phyloP scores from a whole-genome alignment of 2,888 invertebrate genomes.

The Sepiola atlantica region DNA sequence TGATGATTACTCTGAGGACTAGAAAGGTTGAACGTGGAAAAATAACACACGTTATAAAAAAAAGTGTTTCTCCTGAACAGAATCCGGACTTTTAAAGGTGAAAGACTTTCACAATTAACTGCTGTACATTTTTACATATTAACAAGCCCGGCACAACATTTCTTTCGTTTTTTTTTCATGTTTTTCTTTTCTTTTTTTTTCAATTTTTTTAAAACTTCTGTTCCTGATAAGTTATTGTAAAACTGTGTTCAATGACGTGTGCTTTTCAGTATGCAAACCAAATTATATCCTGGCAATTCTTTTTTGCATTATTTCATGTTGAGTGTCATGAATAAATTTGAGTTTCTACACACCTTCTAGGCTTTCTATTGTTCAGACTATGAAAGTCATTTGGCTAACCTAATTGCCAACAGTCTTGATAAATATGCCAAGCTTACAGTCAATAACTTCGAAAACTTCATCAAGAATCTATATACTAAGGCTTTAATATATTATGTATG shows the following conservation, averaged over 20 bases:
- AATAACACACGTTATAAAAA: background rate
- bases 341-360: background rate
- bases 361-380: conserved; percentile 23
- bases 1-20: background rate
- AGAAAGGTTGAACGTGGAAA: background rate
- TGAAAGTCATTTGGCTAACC: conserved; percentile 19
- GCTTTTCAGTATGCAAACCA: background rate
- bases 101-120: background rate
- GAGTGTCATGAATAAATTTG: background rate
- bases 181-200: background rate
- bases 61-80: background rate
- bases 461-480: too few relatives aligned
- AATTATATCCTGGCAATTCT: background rate
- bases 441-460: background rate
- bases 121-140: background rate
- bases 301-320: background rate
- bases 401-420: conserved; percentile 8
- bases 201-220: background rate
- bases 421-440: background rate
- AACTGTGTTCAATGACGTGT: background rate
- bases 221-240: background rate
- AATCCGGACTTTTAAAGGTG: background rate
- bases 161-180: background rate
- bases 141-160: background rate
- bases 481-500: background rate